These are phyloP conservation scores for Neodiprion fabricii DNA, from an alignment of 1,140 invertebrate species.

Conservation along the genomic window DNA sequence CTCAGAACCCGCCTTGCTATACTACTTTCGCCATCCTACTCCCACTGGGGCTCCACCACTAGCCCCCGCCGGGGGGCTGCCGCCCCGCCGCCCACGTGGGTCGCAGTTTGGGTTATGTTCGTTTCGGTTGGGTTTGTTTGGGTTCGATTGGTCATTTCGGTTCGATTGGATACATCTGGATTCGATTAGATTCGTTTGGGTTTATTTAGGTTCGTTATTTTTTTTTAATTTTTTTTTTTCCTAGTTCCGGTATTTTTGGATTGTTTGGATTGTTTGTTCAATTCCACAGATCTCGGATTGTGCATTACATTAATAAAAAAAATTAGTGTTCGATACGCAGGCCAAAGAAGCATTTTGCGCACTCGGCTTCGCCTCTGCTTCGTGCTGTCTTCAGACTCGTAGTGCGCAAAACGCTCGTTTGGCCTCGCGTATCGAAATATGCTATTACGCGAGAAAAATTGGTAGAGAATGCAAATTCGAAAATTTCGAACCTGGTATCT, in stretches of 20 bases:
- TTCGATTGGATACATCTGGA: background rate
- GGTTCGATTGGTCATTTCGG: background rate
- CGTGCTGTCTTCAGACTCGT: too few relatives aligned
- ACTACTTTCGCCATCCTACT: too few relatives aligned
- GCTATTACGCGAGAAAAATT: too few relatives aligned
- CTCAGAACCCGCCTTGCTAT: too few relatives aligned
- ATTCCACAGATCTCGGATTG: slow-evolving; percentile 1
- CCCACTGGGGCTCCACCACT: too few relatives aligned
- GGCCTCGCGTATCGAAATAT: background rate
- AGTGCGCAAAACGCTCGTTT: background rate
- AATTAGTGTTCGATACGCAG: background rate
- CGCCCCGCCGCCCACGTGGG: too few relatives aligned
- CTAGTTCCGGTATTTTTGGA: background rate
- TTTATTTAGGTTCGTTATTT: background rate
- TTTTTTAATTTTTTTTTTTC: background rate
- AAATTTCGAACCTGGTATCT: too few relatives aligned
- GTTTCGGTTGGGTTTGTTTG: background rate
- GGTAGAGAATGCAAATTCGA: too few relatives aligned
- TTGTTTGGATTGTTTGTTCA: background rate
- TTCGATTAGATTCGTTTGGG: background rate
- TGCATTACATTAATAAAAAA: background rate
- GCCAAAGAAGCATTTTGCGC: background rate
- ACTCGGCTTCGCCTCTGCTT: too few relatives aligned
- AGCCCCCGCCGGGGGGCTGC: too few relatives aligned
- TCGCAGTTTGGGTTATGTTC: too few relatives aligned